phyloP scores from a whole-genome alignment of 2,113 vertebrate species.

The Rana temporaria region DNA sequence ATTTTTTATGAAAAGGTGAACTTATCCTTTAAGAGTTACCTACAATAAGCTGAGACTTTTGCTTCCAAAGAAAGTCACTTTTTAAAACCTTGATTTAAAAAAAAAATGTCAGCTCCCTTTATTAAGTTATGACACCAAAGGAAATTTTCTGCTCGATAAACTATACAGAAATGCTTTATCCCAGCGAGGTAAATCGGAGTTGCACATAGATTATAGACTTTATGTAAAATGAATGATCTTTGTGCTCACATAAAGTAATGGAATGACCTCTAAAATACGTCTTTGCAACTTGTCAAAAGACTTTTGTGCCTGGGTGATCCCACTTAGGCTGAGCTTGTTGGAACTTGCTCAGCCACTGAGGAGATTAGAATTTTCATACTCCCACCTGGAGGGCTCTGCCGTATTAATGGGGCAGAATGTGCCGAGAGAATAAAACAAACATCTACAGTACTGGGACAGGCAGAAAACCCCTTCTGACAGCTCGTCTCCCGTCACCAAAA shows the following conservation, averaged over 20 bases:
- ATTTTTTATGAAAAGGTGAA: no score
- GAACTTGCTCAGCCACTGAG: slow-evolving; percentile 46
- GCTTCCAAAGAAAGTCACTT: no score
- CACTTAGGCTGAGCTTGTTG: slow-evolving; percentile 33
- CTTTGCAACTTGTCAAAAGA: slow-evolving; percentile 36
- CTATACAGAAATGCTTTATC: neutral
- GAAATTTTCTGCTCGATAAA: no score
- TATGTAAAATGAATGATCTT: neutral
- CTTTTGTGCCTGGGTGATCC: slow-evolving; percentile 33
- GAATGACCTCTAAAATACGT: slow-evolving; percentile 20
- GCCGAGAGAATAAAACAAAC: slow-evolving; percentile 47
- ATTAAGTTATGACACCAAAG: no score
- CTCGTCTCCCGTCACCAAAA: slow-evolving; percentile 34
- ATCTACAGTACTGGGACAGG: slow-evolving; percentile 16
- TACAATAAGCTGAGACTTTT: no score
- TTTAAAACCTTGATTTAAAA: no score
- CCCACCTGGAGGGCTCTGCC: slow-evolving; percentile 38
- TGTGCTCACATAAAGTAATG: slow-evolving; percentile 14
- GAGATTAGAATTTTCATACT: slow-evolving; percentile 39
- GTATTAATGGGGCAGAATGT: slow-evolving; percentile 27
- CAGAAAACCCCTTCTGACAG: slow-evolving; percentile 27
- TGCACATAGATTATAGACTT: neutral
- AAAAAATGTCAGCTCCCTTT: no score
- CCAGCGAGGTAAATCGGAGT: neutral
- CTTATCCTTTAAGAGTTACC: no score